Conservation (phyloP, 2,888 invertebrate genomes). For the Zygogramma bicolorata region DNA sequence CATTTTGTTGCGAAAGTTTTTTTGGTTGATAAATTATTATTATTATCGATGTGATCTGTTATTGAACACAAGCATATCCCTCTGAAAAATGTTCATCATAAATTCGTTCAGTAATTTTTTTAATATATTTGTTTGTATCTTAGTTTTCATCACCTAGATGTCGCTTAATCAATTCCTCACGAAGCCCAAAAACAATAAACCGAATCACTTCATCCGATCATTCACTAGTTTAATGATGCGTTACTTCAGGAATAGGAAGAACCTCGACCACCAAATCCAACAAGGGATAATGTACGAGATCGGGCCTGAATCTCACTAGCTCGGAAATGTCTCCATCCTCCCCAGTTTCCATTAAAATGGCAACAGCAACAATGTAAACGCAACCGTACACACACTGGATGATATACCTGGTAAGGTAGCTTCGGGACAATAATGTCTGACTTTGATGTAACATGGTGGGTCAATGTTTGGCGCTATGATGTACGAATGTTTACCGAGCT, state of each 20-base stretch:
- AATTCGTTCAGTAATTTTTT: too few species aligned
- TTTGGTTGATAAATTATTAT: too few species aligned
- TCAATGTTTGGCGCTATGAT: background rate
- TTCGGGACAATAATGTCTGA: background rate
- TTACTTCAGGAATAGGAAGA: background rate
- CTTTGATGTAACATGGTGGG: constrained; percentile 8
- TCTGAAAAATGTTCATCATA: too few species aligned
- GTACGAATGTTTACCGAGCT: background rate
- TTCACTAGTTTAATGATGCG: too few species aligned
- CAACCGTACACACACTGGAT: background rate
- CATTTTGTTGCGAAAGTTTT: too few species aligned
- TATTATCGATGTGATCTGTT: too few species aligned
- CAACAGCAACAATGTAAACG: background rate
- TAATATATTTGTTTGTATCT: too few species aligned
- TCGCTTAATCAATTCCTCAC: too few species aligned
- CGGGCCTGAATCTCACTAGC: background rate
- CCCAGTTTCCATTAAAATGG: background rate
- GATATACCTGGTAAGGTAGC: constrained; percentile 8
- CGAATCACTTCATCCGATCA: too few species aligned
- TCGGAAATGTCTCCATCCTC: background rate
- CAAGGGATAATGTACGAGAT: background rate
- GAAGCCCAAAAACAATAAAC: too few species aligned
- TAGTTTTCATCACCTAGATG: too few species aligned
- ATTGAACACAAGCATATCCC: too few species aligned
- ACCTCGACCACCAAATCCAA: background rate